Percentiles rank a stretch among this genome's conserved stretches.
Evolutionary conservation across 1,140 invertebrate genomes (phyloP).

Genomic region (Bombus difficillimus): DNA sequence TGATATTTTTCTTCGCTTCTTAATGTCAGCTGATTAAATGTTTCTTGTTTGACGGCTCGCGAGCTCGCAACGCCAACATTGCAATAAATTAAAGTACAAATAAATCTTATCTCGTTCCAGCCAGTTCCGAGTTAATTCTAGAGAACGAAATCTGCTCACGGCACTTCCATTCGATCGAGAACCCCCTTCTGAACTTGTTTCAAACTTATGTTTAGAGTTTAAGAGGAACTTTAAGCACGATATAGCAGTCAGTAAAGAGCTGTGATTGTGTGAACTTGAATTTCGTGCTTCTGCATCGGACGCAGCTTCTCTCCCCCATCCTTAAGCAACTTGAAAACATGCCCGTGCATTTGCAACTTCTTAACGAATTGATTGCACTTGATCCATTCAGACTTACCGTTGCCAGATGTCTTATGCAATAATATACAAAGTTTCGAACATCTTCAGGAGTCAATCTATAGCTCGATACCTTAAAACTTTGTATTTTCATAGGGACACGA

Average conservation of each 20-base stretch:
- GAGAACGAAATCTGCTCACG: constrained; percentile 13
- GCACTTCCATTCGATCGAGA: constrained; percentile 26
- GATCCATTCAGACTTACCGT: not conserved
- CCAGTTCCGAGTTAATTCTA: constrained; percentile 17
- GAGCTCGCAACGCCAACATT: not conserved
- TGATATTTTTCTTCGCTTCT: no score
- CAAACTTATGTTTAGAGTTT: constrained; percentile 47
- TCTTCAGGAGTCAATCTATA: not conserved
- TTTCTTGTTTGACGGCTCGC: constrained; percentile 15
- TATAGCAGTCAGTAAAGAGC: constrained; percentile 15
- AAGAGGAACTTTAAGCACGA: constrained; percentile 22
- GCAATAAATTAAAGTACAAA: constrained; percentile 38
- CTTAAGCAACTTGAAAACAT: constrained; percentile 2
- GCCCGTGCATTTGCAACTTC: not conserved
- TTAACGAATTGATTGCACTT: constrained; percentile 3
- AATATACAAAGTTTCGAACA: no score
- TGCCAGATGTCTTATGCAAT: not conserved
- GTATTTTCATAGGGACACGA: not conserved
- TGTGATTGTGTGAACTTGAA: constrained; percentile 24
- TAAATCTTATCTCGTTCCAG: constrained; percentile 24
- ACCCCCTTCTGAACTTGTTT: constrained; percentile 30
- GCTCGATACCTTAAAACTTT: not conserved
- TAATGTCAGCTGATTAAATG: not conserved
- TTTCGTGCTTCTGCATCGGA: constrained; percentile 7
- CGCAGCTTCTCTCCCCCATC: not conserved